These are phyloP conservation scores for Sabellastarte sp. DNA, from an alignment of 2,888 invertebrate genomes.

Conservation along the genomic window DNA sequence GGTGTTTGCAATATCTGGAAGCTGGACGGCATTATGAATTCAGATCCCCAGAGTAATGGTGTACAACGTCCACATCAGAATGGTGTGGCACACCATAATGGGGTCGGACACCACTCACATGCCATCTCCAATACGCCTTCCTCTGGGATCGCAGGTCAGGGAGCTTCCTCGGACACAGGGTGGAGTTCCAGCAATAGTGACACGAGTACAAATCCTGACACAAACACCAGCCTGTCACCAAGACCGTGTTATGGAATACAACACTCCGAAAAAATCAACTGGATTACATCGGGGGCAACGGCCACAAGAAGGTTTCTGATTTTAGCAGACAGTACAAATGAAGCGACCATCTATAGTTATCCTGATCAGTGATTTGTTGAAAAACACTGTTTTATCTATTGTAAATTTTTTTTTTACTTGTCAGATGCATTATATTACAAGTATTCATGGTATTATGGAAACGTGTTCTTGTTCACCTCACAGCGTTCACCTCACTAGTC, in stretches of 20 bases:
- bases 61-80: slow-evolving; percentile 3
- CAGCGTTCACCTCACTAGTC: no score
- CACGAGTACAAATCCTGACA: slow-evolving; percentile 4
- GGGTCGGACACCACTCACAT: not conserved
- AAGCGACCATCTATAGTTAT: slow-evolving; percentile 35
- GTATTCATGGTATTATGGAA: no score
- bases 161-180: not conserved
- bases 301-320: slow-evolving; percentile 33
- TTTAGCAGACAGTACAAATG: slow-evolving; percentile 48
- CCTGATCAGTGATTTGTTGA: slow-evolving; percentile 10
- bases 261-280: slow-evolving; percentile 49
- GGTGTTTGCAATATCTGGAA: slow-evolving; percentile 45
- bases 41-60: not conserved
- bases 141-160: not conserved
- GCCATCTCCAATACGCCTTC: not conserved
- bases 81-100: not conserved
- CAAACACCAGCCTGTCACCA: not conserved
- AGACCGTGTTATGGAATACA: slow-evolving; percentile 19
- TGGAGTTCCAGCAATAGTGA: not conserved
- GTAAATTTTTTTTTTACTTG: no score
- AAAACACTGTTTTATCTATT: no score
- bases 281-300: slow-evolving; percentile 42
- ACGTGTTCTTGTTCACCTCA: no score
- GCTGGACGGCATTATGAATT: slow-evolving; percentile 31
- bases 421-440: no score